These are phyloP conservation scores for Euthynnus affinis DNA, from an alignment of 2,797 vertebrate species.

Conservation along the genomic window DNA sequence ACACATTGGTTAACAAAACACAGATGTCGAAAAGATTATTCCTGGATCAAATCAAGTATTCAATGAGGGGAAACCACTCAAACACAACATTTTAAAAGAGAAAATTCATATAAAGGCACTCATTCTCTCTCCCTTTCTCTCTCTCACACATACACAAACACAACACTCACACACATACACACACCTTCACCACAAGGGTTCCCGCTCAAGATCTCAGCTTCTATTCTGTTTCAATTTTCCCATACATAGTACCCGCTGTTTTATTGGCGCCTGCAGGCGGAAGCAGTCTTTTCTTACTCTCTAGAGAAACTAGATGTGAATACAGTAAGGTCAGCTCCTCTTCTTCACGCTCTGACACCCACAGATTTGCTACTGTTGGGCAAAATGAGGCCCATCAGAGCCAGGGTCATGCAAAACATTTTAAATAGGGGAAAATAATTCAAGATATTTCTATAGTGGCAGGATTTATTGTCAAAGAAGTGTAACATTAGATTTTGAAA, in stretches of 20 bases:
- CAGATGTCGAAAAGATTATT: constrained; percentile 40
- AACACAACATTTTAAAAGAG: constrained; percentile 5
- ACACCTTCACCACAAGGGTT: constrained; percentile 54
- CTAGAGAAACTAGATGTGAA: constrained; percentile 21
- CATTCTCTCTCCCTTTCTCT: background rate
- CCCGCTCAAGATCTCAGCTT: constrained; percentile 35
- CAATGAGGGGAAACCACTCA: constrained; percentile 15
- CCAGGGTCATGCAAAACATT: background rate
- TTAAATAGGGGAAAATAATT: background rate
- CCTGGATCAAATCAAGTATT: constrained; percentile 25
- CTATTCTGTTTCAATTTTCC: constrained; percentile 55
- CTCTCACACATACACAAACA: background rate
- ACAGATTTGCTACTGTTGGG: background rate
- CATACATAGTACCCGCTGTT: constrained; percentile 53
- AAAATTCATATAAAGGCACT: background rate
- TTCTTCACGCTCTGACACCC: background rate
- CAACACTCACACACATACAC: constrained; percentile 13
- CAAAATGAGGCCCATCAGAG: background rate
- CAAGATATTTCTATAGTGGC: background rate
- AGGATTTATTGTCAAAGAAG: background rate
- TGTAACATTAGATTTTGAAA: background rate
- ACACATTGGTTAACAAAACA: constrained; percentile 41
- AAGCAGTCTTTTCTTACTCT: constrained; percentile 39
- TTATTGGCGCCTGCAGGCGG: constrained; percentile 47
- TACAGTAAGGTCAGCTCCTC: constrained; percentile 8